These are phyloP conservation scores for Aphelenchoides fujianensis DNA, from an alignment of 1,140 invertebrate genomes.

Conservation along the genomic window DNA sequence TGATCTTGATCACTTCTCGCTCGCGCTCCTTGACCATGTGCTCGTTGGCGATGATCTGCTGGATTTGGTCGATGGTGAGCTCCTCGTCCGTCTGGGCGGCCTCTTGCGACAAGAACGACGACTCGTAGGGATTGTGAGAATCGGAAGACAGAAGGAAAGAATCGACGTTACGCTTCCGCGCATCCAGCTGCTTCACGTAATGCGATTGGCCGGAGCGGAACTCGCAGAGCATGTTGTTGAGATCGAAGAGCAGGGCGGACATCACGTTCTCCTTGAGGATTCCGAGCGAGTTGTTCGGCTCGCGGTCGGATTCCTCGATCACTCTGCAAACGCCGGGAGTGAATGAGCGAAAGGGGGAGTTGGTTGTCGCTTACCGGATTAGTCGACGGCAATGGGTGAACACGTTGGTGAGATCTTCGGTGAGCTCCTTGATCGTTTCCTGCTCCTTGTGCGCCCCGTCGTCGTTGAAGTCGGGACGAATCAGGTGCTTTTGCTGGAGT, in stretches of 20 bases:
- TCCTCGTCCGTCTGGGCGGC: constrained; percentile 30
- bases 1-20: constrained; percentile 48
- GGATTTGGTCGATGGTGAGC: constrained; percentile 61
- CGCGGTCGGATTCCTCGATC: constrained; percentile 36
- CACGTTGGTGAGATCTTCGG: constrained; percentile 45
- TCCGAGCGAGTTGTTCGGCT: constrained; percentile 6
- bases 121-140: constrained; percentile 27
- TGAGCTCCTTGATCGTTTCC: constrained; percentile 45
- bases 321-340: constrained; percentile 24
- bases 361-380: constrained; percentile 27
- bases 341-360: background rate
- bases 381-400: constrained; percentile 40
- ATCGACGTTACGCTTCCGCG: constrained; percentile 39
- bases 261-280: constrained; percentile 63
- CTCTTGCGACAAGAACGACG: constrained; percentile 21
- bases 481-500: constrained; percentile 47
- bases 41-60: constrained; percentile 64
- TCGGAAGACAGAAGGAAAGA: constrained; percentile 37
- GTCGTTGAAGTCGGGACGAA: constrained; percentile 40
- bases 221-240: constrained; percentile 65
- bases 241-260: constrained; percentile 62
- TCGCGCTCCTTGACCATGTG: constrained; percentile 20
- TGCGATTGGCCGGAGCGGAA: constrained; percentile 64
- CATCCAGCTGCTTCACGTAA: constrained; percentile 63
- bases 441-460: constrained; percentile 31